Conservation (phyloP, 1,140 invertebrate species). For the Drosophila punjabiensis region DNA sequence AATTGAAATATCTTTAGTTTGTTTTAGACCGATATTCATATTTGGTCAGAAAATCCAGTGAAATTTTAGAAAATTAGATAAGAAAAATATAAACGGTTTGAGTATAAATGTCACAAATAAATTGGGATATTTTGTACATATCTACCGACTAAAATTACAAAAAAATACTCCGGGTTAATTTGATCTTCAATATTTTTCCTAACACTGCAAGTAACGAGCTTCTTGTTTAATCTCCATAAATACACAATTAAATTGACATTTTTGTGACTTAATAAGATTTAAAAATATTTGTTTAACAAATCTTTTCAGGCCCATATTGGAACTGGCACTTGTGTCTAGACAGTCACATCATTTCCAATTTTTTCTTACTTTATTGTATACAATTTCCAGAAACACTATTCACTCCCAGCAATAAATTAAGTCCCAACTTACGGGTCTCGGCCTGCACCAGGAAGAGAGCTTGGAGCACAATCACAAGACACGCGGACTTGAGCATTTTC, state of each 20-base stretch:
- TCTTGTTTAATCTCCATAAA: not conserved
- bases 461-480: conserved; percentile 51
- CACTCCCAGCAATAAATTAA: not conserved
- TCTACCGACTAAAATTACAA: not conserved
- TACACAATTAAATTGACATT: not conserved
- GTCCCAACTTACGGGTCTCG: conserved; percentile 63
- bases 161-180: no score
- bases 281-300: not conserved
- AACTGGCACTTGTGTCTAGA: not conserved
- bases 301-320: not conserved
- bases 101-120: not conserved
- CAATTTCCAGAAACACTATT: not conserved
- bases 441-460: conserved; percentile 40
- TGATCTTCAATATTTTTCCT: no score
- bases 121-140: not conserved
- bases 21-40: not conserved
- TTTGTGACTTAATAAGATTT: not conserved
- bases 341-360: not conserved
- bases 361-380: not conserved
- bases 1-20: not conserved
- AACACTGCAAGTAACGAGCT: no score
- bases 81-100: not conserved
- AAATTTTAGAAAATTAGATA: conserved; percentile 6
- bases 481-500: conserved; percentile 59
- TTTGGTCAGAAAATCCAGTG: not conserved